phyloP scores from a whole-genome alignment of 2,888 invertebrate species.

The Mythimna lalbum region DNA sequence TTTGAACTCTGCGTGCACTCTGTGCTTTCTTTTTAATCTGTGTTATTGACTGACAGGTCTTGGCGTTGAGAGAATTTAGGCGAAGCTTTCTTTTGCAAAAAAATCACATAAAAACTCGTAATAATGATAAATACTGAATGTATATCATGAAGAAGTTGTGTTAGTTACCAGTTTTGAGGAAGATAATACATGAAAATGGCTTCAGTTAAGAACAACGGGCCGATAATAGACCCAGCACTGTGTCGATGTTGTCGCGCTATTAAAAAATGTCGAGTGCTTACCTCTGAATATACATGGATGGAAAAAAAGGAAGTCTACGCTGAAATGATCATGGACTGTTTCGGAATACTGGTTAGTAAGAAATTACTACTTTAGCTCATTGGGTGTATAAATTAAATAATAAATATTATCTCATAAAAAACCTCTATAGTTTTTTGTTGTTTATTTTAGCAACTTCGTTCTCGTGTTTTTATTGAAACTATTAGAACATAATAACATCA shows the following conservation, averaged over 20 bases:
- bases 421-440: not conserved
- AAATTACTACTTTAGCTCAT: not conserved
- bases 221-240: conserved; percentile 84
- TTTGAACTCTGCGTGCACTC: conserved; percentile 5
- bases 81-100: conserved; percentile 50
- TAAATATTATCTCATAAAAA: not conserved
- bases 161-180: conserved; percentile 7
- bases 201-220: conserved; percentile 81
- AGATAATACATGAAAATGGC: conserved; percentile 74
- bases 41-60: conserved; percentile 49
- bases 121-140: conserved; percentile 57
- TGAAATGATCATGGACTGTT: conserved; percentile 88
- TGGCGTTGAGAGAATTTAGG: conserved; percentile 27
- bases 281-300: conserved; percentile 86
- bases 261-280: conserved; percentile 86
- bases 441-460: not conserved
- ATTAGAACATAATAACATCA: no score
- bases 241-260: conserved; percentile 86
- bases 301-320: conserved; percentile 85
- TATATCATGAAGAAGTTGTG: conserved; percentile 50
- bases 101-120: conserved; percentile 33
- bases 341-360: conserved; percentile 82
- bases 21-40: conserved; percentile 28
- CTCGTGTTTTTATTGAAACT: no score
- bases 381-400: not conserved